Conservation (phyloP, 2,113 vertebrate genomes). For the Petrocephalus zakoni region DNA sequence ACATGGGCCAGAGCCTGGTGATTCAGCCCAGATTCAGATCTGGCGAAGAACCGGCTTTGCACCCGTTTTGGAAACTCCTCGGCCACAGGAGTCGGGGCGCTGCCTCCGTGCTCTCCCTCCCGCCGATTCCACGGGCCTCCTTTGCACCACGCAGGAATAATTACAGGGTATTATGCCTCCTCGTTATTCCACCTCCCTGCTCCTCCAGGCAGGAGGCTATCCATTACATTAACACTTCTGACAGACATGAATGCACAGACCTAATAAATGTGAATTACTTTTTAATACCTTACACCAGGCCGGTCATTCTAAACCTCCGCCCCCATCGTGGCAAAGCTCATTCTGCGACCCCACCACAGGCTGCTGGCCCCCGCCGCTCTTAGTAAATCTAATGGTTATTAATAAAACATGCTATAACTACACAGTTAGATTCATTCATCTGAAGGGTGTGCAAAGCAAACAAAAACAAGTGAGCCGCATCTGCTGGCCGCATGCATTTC, state of each 20-base stretch:
- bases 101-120: not conserved
- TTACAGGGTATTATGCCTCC: not conserved
- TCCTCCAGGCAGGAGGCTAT: not conserved
- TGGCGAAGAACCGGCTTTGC: not conserved
- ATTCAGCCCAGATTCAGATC: not conserved
- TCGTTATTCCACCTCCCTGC: not conserved
- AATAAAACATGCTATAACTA: not conserved
- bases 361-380: too few species aligned
- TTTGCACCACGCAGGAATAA: not conserved
- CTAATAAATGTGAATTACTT: not conserved
- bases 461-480: not conserved
- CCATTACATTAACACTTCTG: not conserved
- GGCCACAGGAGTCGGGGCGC: not conserved
- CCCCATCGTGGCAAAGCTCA: not conserved
- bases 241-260: not conserved
- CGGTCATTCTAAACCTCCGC: not conserved
- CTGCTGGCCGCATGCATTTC: not conserved
- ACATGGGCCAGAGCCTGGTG: not conserved
- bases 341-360: not conserved
- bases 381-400: not conserved
- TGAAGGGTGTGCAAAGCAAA: not conserved
- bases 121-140: not conserved
- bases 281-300: conserved; percentile 1
- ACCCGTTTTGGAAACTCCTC: not conserved
- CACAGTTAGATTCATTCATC: not conserved